phyloP scores from a whole-genome alignment of 2,888 invertebrate genomes.

The Cordilura impudica region DNA sequence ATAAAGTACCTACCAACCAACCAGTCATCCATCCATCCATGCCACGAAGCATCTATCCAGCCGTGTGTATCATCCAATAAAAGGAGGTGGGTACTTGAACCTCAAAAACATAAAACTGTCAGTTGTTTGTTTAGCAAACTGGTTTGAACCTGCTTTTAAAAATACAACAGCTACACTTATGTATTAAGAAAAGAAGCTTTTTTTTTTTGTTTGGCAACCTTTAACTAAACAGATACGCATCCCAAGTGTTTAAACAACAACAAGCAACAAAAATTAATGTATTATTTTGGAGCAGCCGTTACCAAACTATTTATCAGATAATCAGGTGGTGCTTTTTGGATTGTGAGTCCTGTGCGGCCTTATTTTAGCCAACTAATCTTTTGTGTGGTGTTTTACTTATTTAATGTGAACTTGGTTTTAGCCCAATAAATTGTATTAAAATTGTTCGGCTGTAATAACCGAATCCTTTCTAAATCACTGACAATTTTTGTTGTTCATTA shows the following conservation, averaged over 20 bases:
- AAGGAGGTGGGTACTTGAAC: slow-evolving; percentile 61
- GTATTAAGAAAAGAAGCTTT: slow-evolving; percentile 53
- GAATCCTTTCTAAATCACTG: no score
- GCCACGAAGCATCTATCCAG: not conserved
- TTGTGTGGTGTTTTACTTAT: no score
- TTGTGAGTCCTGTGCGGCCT: no score
- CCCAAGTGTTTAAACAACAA: slow-evolving; percentile 54
- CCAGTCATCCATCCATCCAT: slow-evolving; percentile 25
- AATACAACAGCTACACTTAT: slow-evolving; percentile 10
- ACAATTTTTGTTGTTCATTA: no score
- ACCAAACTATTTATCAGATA: not conserved
- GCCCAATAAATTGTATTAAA: no score
- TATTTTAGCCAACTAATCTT: no score
- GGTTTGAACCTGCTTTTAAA: slow-evolving; percentile 57
- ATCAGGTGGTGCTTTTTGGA: no score
- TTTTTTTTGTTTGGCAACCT: slow-evolving; percentile 50
- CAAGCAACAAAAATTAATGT: slow-evolving; percentile 54
- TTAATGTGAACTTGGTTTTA: no score
- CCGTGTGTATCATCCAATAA: slow-evolving; percentile 39
- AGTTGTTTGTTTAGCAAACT: slow-evolving; percentile 59
- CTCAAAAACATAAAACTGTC: slow-evolving; percentile 54
- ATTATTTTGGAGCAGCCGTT: slow-evolving; percentile 45
- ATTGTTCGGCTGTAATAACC: no score
- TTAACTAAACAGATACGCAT: slow-evolving; percentile 56
- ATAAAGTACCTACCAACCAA: slow-evolving; percentile 42